Percentiles rank a stretch among this genome's conserved stretches.
Conservation (phyloP, 2,797 vertebrate genomes). For the Myoxocephalus aenaeus region DNA sequence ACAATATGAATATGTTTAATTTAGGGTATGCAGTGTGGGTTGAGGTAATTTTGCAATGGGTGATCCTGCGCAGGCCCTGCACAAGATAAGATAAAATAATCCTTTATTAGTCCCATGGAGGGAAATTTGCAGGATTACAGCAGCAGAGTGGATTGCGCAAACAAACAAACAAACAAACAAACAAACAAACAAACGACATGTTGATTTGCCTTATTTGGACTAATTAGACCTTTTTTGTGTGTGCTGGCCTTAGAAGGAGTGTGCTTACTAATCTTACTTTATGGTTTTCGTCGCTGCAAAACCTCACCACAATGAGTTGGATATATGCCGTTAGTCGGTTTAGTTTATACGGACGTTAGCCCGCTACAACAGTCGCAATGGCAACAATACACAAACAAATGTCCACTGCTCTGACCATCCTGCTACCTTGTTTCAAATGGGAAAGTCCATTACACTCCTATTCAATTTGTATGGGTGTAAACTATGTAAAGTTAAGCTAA, state of each 20-base stretch:
- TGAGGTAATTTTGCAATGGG: neutral
- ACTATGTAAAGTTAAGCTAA: neutral
- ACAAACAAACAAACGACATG: neutral
- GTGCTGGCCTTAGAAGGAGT: too few species aligned
- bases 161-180: neutral
- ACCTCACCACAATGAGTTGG: too few species aligned
- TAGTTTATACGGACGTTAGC: too few species aligned
- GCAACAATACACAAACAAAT: neutral
- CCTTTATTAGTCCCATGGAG: neutral
- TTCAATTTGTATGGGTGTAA: neutral
- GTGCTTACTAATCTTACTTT: too few species aligned
- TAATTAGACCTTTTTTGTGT: too few species aligned
- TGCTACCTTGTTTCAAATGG: neutral
- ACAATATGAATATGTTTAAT: slow-evolving; percentile 2
- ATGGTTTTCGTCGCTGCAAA: too few species aligned
- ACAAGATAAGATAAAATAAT: neutral
- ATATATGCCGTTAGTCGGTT: too few species aligned
- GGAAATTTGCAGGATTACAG: too few species aligned
- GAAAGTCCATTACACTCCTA: neutral
- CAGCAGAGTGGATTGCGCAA: neutral
- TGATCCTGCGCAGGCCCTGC: too few species aligned
- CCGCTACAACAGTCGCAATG: too few species aligned
- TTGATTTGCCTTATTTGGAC: neutral
- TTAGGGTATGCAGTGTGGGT: neutral
- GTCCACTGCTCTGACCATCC: neutral